These are phyloP conservation scores for Coptodon bakossiorum DNA, from an alignment of 2,113 vertebrate species.

Conservation along the genomic window DNA sequence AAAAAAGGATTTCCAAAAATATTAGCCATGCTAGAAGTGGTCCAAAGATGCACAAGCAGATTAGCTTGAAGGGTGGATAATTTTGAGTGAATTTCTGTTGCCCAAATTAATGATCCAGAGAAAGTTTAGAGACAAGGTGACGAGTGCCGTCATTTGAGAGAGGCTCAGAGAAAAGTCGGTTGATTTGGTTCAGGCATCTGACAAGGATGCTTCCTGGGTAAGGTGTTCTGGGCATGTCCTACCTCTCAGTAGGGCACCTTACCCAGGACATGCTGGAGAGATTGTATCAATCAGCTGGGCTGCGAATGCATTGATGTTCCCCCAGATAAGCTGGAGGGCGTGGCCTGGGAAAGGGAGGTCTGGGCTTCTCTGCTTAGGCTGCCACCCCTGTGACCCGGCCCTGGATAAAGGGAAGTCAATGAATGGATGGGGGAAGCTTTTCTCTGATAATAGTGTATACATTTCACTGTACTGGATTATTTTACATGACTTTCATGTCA, in stretches of 20 bases:
- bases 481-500: background rate
- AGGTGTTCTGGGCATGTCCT: background rate
- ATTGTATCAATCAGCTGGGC: background rate
- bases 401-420: background rate
- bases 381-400: background rate
- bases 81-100: background rate
- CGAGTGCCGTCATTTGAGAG: background rate
- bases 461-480: background rate
- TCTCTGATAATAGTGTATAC: background rate
- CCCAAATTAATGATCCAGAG: background rate
- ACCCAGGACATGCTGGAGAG: background rate
- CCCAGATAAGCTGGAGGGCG: background rate
- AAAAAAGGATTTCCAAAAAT: background rate
- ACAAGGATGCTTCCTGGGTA: background rate
- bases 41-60: background rate
- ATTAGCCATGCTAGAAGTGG: background rate
- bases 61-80: background rate
- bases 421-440: background rate
- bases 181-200: rapidly evolving
- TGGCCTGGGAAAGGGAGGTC: background rate
- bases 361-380: background rate
- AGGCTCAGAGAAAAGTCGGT: background rate
- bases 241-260: background rate
- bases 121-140: background rate
- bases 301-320: background rate